Evolutionary conservation across 2,888 invertebrate genomes (phyloP).

Genomic region (Microchrysa polita): DNA sequence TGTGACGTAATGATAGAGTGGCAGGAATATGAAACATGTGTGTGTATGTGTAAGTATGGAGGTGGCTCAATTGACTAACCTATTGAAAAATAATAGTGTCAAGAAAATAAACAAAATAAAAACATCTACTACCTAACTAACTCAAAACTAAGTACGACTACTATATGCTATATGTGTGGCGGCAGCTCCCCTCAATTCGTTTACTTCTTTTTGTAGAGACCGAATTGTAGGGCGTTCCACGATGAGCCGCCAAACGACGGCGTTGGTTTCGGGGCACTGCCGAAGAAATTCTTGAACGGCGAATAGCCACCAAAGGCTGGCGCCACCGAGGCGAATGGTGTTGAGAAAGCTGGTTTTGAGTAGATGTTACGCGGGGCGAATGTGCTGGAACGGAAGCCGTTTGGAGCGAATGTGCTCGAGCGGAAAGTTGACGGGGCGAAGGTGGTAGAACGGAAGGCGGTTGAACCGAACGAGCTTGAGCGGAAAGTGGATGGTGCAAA

Average conservation of each 20-base stretch:
- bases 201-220: slow-evolving; percentile 36
- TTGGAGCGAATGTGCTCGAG: slow-evolving; percentile 51
- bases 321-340: slow-evolving; percentile 55
- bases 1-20: background rate
- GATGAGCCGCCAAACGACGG: slow-evolving; percentile 57
- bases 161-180: no score
- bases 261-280: slow-evolving; percentile 59
- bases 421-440: slow-evolving; percentile 13
- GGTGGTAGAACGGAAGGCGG: slow-evolving; percentile 45
- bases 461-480: slow-evolving; percentile 39
- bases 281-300: slow-evolving; percentile 68
- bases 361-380: slow-evolving; percentile 32
- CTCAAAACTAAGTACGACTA: background rate
- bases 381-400: slow-evolving; percentile 52
- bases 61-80: slow-evolving; percentile 7
- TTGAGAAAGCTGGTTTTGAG: slow-evolving; percentile 47
- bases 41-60: background rate
- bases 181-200: background rate
- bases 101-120: slow-evolving; percentile 14
- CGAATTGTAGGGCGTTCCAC: slow-evolving; percentile 36
- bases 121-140: slow-evolving; percentile 1
- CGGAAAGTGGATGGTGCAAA: slow-evolving; percentile 44
- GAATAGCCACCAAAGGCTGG: slow-evolving; percentile 66
- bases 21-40: background rate
- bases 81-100: slow-evolving; percentile 26